These are phyloP conservation scores for Drosophila bifasciata DNA, from an alignment of 1,140 invertebrate genomes.

Conservation along the genomic window DNA sequence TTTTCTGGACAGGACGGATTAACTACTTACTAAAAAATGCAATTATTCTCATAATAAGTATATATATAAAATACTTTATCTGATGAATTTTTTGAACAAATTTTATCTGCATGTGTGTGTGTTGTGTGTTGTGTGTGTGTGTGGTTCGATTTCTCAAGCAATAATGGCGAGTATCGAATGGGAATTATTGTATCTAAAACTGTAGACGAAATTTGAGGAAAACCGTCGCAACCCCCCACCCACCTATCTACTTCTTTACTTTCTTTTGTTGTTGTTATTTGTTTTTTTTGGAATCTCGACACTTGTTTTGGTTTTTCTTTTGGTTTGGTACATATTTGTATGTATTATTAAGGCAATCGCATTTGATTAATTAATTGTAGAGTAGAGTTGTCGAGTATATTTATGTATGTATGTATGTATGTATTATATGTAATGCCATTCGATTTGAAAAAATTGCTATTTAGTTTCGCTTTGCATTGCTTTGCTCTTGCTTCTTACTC, in stretches of 20 bases:
- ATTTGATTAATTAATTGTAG: slow-evolving; percentile 53
- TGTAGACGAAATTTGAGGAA: slow-evolving; percentile 64
- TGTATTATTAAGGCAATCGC: slow-evolving; percentile 55
- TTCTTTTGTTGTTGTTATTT: neutral
- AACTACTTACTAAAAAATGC: slow-evolving; percentile 80
- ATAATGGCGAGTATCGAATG: slow-evolving; percentile 37
- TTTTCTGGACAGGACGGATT: slow-evolving; percentile 77
- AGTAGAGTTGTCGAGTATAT: slow-evolving; percentile 24
- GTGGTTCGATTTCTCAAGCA: slow-evolving; percentile 69
- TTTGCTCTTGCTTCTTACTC: slow-evolving; percentile 3
- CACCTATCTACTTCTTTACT: slow-evolving; percentile 30
- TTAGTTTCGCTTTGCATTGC: slow-evolving; percentile 13
- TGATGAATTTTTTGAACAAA: slow-evolving; percentile 39
- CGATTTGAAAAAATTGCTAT: slow-evolving; percentile 41
- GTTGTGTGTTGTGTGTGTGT: slow-evolving; percentile 33
- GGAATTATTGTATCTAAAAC: neutral
- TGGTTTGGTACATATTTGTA: too few relatives aligned
- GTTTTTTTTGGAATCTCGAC: neutral
- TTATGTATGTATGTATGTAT: too few relatives aligned
- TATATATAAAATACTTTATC: slow-evolving; percentile 26
- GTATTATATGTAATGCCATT: slow-evolving; percentile 44
- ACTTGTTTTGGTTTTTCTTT: neutral
- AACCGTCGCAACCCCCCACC: slow-evolving; percentile 69
- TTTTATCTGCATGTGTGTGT: slow-evolving; percentile 7
- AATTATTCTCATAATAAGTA: slow-evolving; percentile 54